Evolutionary conservation across 2,797 vertebrate genomes (phyloP).

Genomic region (Hirundo rustica): DNA sequence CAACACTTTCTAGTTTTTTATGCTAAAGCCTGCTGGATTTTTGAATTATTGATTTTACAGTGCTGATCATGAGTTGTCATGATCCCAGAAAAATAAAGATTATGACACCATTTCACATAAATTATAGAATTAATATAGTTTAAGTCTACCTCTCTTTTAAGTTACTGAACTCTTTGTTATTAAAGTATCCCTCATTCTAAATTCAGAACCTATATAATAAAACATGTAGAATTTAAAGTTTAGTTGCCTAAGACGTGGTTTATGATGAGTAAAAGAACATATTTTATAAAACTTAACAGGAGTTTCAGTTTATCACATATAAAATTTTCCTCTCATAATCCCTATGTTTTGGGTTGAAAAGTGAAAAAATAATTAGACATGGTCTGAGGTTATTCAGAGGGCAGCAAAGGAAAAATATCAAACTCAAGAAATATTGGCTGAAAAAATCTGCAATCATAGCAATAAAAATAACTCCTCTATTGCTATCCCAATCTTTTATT

Average conservation of each 20-base stretch:
- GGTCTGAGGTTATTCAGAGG: neutral
- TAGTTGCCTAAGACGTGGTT: neutral
- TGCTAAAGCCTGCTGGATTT: constrained; percentile 29
- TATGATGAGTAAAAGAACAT: neutral
- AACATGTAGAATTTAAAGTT: neutral
- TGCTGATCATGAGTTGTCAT: neutral
- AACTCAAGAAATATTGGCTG: neutral
- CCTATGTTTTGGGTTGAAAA: neutral
- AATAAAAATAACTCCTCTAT: neutral
- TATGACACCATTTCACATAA: neutral
- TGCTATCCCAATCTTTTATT: neutral
- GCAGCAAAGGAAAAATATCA: neutral
- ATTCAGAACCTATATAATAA: neutral
- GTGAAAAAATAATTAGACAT: neutral
- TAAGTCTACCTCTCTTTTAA: constrained; percentile 1
- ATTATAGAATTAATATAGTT: neutral
- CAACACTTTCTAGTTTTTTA: neutral
- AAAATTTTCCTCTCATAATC: neutral
- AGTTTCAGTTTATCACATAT: neutral
- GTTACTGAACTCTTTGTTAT: constrained; percentile 1
- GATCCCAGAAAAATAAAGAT: neutral
- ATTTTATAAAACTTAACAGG: neutral
- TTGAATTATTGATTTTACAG: neutral
- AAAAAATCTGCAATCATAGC: neutral
- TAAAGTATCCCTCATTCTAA: neutral